These are phyloP conservation scores for Mola mola DNA, from an alignment of 2,113 vertebrate species.

Conservation along the genomic window DNA sequence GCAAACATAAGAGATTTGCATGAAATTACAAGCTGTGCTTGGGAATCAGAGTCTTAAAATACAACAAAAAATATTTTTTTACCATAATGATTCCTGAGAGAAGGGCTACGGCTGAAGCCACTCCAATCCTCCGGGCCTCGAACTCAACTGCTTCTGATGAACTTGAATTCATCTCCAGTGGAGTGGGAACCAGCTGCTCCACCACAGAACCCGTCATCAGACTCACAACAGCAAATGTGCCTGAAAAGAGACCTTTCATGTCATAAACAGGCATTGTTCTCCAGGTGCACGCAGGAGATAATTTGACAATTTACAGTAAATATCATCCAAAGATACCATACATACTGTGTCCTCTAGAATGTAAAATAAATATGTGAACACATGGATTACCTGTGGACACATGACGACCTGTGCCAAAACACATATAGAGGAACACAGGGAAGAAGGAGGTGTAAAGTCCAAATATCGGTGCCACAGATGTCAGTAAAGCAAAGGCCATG, in stretches of 20 bases:
- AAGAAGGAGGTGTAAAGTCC: slow-evolving; percentile 95
- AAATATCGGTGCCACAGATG: slow-evolving; percentile 91
- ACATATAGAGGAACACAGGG: slow-evolving; percentile 88
- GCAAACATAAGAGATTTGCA: slow-evolving; percentile 8
- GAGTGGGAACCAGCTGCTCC: slow-evolving; percentile 86
- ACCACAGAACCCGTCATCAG: slow-evolving; percentile 92
- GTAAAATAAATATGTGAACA: not conserved
- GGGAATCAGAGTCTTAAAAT: not conserved
- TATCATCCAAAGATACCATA: too few relatives aligned
- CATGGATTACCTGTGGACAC: slow-evolving; percentile 87
- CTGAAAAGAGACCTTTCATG: slow-evolving; percentile 60
- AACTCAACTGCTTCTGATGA: slow-evolving; percentile 77
- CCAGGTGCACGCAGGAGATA: too few relatives aligned
- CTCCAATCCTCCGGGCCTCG: slow-evolving; percentile 85
- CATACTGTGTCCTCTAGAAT: not conserved
- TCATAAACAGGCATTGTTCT: slow-evolving; percentile 21
- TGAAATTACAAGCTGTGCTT: not conserved
- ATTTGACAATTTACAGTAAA: too few relatives aligned
- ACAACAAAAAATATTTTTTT: not conserved
- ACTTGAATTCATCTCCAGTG: slow-evolving; percentile 80
- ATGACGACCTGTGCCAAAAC: slow-evolving; percentile 90
- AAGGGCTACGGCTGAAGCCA: slow-evolving; percentile 87
- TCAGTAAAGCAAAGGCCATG: slow-evolving; percentile 93
- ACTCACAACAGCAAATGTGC: slow-evolving; percentile 92
- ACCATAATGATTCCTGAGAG: slow-evolving; percentile 90